Base-by-base conservation (phyloP, 2,888 invertebrate genomes). In the Leptinotarsa tumamoca region DNA sequence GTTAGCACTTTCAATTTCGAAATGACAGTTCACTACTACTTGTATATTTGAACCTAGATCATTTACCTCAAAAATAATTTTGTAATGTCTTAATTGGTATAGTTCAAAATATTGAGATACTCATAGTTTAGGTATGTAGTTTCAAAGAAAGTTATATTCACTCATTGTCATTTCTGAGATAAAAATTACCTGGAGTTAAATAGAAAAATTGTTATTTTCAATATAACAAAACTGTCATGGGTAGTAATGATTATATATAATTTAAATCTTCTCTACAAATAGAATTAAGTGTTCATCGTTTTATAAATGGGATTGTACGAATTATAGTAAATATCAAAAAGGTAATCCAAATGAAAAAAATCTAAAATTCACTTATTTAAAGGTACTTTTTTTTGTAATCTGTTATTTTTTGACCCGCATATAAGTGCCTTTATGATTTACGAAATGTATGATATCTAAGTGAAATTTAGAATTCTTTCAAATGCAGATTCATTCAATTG, bases 101-200 rank as follows among this genome's bases (percentile, higher is more conserved):
- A 54, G 70, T 58, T 70, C 54, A 71, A 68, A 75, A 51, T 50
- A 58, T 52, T 71, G 71, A 27, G 78, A 78, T 78, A 78, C 78
- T 78, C 78, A 78, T 75, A 78, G 66, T 75, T 27, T 74, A 75
- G 58, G 49, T 71, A 33, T 52, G 49, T 58, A 21, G 23, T 54
- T 70, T 49, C 33, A 27, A 33, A 43, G n/a, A n/a, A 63, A 63
- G 33, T 63, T 63, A 33, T 43, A 63, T 43, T 27, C 27, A 63
- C 33, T 43, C 33, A 63, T 43, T 63, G 63, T 63, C 43, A 63
- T 63, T 63, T 63, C 63, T 43, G 63, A 43, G 43, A 63, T 33
- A 33, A 63, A 33, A 33, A 51, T 33, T 33, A 63, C 33, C 63
- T 58, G 58, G 21, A 13, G 58, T 23, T 21, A 21, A 58, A 58